Evolutionary conservation across 2,113 vertebrate genomes (phyloP).

Genomic region (Phainopepla nitens): DNA sequence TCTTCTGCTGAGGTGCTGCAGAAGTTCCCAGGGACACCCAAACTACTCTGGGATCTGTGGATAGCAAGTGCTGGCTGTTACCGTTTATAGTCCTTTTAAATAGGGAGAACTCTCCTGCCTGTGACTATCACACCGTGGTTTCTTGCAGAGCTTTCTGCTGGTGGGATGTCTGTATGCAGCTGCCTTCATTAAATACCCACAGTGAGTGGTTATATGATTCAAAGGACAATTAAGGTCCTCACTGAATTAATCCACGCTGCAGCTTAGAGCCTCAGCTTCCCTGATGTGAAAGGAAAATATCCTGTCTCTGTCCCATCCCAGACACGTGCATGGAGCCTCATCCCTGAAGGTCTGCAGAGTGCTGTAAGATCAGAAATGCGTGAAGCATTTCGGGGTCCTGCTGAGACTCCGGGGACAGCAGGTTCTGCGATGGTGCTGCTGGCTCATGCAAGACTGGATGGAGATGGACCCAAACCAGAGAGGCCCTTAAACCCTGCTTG

Average conservation of each 20-base stretch:
- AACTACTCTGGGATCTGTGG: not conserved
- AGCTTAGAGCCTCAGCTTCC: not conserved
- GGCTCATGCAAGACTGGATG: not conserved
- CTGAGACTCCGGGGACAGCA: not conserved
- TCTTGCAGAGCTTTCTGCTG: not conserved
- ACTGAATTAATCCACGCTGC: not conserved
- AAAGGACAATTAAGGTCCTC: not conserved
- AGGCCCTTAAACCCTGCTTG: constrained; percentile 1
- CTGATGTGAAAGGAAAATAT: not conserved
- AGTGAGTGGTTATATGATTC: not conserved
- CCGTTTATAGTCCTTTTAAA: not conserved
- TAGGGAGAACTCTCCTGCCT: not conserved
- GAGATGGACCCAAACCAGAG: not conserved
- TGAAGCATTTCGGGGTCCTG: not conserved
- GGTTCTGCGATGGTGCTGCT: not conserved
- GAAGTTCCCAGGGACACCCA: not conserved
- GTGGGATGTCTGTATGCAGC: not conserved
- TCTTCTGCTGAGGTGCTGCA: not conserved
- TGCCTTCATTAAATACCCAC: not conserved
- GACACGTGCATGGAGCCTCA: not conserved
- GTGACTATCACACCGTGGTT: not conserved
- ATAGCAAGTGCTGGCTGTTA: not conserved
- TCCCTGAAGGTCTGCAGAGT: not conserved
- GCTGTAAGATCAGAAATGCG: not conserved
- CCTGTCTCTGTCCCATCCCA: not conserved